Evolutionary conservation across 2,888 invertebrate genomes (phyloP).

Genomic region (Lithophane socia): DNA sequence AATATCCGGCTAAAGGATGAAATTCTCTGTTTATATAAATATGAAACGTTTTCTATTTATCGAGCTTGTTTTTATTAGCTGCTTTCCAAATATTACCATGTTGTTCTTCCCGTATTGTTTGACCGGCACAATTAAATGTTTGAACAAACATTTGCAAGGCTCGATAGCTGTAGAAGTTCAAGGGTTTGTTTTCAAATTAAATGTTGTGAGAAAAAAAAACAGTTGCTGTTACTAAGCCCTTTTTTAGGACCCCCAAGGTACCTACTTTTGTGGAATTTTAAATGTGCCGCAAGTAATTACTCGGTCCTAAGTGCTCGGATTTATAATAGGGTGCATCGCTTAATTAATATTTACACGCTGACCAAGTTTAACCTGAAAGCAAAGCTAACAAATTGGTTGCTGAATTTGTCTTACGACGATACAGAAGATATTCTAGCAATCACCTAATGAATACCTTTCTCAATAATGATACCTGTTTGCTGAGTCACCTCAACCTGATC

Average conservation of each 20-base stretch:
- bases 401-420: no score
- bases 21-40: background rate
- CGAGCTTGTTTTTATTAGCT: background rate
- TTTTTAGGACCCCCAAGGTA: background rate
- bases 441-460: no score
- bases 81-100: conserved; percentile 11
- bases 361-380: no score
- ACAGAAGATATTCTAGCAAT: no score
- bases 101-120: conserved; percentile 4
- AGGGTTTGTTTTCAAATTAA: conserved; percentile 8
- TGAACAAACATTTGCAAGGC: conserved; percentile 29
- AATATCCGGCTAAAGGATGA: background rate
- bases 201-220: background rate
- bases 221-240: background rate
- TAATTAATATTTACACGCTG: no score
- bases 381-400: no score
- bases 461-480: no score
- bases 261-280: background rate
- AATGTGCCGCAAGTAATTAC: background rate
- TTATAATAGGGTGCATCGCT: no score
- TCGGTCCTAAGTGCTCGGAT: no score
- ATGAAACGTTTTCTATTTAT: conserved; percentile 4
- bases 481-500: no score
- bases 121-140: conserved; percentile 1
- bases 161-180: background rate